Percentiles rank a stretch among this genome's conserved stretches.
phyloP scores from a whole-genome alignment of 2,888 invertebrate genomes.

The Drosophila nr. medialis region DNA sequence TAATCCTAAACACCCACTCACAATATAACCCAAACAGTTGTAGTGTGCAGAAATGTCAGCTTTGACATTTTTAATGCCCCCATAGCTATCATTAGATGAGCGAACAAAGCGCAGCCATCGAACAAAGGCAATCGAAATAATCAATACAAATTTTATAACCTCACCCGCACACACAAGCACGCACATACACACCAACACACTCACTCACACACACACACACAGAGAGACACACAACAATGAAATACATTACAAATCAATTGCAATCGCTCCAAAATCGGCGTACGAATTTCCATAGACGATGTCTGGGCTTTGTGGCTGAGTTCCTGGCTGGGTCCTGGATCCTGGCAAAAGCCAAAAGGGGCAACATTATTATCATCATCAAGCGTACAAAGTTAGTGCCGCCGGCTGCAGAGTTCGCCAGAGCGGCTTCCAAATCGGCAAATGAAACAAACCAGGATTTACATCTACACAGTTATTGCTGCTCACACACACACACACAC shows the following conservation, averaged over 20 bases:
- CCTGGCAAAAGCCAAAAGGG: slow-evolving; percentile 58
- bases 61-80: slow-evolving; percentile 79
- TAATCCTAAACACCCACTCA: slow-evolving; percentile 39
- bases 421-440: slow-evolving; percentile 72
- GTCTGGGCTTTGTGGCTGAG: slow-evolving; percentile 66
- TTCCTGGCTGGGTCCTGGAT: slow-evolving; percentile 18
- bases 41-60: slow-evolving; percentile 48
- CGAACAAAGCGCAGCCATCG: slow-evolving; percentile 73
- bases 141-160: slow-evolving; percentile 78
- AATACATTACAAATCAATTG: slow-evolving; percentile 81
- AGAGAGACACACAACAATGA: slow-evolving; percentile 65
- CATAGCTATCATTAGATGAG: slow-evolving; percentile 77
- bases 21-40: slow-evolving; percentile 2
- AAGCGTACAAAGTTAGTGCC: slow-evolving; percentile 78
- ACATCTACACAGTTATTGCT: slow-evolving; percentile 81
- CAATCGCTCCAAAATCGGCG: slow-evolving; percentile 80
- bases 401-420: slow-evolving; percentile 61
- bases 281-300: slow-evolving; percentile 78
- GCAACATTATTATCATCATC: slow-evolving; percentile 79
- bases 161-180: slow-evolving; percentile 35
- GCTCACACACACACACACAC: slow-evolving; percentile 41
- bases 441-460: slow-evolving; percentile 81
- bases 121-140: slow-evolving; percentile 80
- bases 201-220: slow-evolving; percentile 20
- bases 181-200: slow-evolving; percentile 19